A percentile compares a stretch with the other conserved stretches of the same genome.
phyloP scores from a whole-genome alignment of 2,888 invertebrate genomes.

The Rhagium mordax region DNA sequence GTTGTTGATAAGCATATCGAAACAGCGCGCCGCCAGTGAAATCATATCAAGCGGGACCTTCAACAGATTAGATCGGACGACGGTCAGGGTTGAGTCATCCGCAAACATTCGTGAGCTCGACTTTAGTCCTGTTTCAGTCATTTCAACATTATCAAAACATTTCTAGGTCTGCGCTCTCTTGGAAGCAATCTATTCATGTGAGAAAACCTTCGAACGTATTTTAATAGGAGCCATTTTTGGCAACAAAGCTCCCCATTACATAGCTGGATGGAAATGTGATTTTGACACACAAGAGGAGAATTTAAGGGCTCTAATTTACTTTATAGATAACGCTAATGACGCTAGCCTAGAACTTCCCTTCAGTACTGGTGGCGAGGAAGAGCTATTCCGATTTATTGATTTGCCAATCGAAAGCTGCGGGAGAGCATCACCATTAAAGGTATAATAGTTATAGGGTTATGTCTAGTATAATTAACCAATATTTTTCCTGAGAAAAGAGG shows the following conservation, averaged over 20 bases:
- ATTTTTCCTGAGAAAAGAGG: too few relatives aligned
- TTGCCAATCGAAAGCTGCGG: slow-evolving; percentile 89
- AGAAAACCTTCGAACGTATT: slow-evolving; percentile 80
- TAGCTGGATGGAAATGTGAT: slow-evolving; percentile 92
- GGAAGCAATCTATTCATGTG: slow-evolving; percentile 78
- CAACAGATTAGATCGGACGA: too few relatives aligned
- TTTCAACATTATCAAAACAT: neutral
- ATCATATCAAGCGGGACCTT: too few relatives aligned
- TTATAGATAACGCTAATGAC: slow-evolving; percentile 82
- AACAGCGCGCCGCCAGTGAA: too few relatives aligned
- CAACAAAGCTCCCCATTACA: slow-evolving; percentile 83
- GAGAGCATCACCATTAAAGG: slow-evolving; percentile 74
- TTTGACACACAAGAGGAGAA: slow-evolving; percentile 86
- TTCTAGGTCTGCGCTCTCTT: slow-evolving; percentile 76
- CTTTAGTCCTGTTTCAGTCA: too few relatives aligned
- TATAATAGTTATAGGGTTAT: slow-evolving; percentile 64
- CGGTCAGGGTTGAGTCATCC: too few relatives aligned
- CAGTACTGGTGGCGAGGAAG: slow-evolving; percentile 58
- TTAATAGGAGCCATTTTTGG: slow-evolving; percentile 87
- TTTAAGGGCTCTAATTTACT: slow-evolving; percentile 82
- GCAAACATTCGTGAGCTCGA: neutral
- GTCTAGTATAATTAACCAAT: neutral
- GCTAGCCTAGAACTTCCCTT: slow-evolving; percentile 70
- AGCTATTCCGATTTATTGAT: slow-evolving; percentile 78
- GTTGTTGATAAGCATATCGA: too few relatives aligned